Percentiles rank a stretch among this genome's conserved stretches.
These are phyloP conservation scores for Botia almorhae DNA, from an alignment of 2,797 vertebrate genomes.

Conservation along the genomic window DNA sequence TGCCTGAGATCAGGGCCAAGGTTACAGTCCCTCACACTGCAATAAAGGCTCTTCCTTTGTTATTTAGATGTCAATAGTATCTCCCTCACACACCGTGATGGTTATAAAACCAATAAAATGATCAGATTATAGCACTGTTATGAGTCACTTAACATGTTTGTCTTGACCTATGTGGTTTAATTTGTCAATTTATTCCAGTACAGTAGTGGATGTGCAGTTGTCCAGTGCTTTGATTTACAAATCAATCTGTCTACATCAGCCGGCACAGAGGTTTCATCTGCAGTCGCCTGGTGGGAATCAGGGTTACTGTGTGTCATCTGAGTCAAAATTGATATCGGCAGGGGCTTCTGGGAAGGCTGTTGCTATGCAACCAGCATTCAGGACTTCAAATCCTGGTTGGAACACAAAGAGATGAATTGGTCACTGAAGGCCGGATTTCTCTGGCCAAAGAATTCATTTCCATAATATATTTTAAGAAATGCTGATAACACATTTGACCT, in stretches of 20 bases:
- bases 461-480: neutral
- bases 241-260: constrained; percentile 14
- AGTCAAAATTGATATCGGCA: constrained; percentile 49
- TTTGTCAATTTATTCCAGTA: constrained; percentile 10
- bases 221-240: constrained; percentile 38
- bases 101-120: neutral
- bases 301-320: constrained; percentile 55
- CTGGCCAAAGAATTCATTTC: constrained; percentile 1
- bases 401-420: constrained; percentile 41
- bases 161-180: constrained; percentile 30
- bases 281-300: constrained; percentile 37
- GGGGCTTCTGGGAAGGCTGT: constrained; percentile 61
- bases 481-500: neutral
- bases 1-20: constrained; percentile 53
- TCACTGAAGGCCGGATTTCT: neutral
- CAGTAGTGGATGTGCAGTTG: constrained; percentile 19
- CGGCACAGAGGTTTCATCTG: constrained; percentile 6
- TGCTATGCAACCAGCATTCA: constrained; percentile 65
- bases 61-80: constrained; percentile 6
- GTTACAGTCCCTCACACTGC: constrained; percentile 41
- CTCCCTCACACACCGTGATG: neutral
- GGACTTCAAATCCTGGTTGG: constrained; percentile 51
- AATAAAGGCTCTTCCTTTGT: constrained; percentile 51
- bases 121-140: neutral
- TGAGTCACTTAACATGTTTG: neutral